Conservation (phyloP, 2,797 vertebrate genomes). For the Sebastes dallii region DNA sequence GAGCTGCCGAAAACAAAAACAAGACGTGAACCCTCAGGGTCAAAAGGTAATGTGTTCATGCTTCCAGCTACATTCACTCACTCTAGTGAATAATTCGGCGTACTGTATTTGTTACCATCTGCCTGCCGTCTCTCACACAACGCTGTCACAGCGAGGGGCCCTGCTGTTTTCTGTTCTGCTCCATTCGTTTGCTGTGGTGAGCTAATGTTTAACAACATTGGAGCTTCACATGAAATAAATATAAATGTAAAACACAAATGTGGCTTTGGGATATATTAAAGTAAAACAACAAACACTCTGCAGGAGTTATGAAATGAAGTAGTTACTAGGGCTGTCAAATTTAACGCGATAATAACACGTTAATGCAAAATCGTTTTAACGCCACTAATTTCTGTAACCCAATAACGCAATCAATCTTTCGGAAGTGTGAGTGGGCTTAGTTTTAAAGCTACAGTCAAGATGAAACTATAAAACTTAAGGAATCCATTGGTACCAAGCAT, state of each 20-base stretch:
- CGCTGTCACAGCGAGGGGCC: neutral
- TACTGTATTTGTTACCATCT: neutral
- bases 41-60: neutral
- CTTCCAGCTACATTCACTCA: neutral
- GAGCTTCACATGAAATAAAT: neutral
- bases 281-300: neutral
- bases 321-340: neutral
- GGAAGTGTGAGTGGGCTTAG: no score
- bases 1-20: neutral
- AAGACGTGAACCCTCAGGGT: neutral
- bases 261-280: neutral
- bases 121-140: neutral
- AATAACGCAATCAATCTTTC: no score
- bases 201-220: neutral
- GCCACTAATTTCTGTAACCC: no score
- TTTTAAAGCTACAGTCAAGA: no score
- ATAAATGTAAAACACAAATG: neutral
- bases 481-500: no score
- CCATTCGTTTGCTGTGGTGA: neutral
- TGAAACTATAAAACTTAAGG: no score
- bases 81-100: neutral
- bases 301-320: neutral
- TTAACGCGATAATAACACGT: no score
- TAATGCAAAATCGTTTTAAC: no score
- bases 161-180: neutral